Evolutionary conservation across 2,888 invertebrate species (phyloP), one percentile per base, ranked within the genome.

Genomic region (Epiblema foenella): DNA sequence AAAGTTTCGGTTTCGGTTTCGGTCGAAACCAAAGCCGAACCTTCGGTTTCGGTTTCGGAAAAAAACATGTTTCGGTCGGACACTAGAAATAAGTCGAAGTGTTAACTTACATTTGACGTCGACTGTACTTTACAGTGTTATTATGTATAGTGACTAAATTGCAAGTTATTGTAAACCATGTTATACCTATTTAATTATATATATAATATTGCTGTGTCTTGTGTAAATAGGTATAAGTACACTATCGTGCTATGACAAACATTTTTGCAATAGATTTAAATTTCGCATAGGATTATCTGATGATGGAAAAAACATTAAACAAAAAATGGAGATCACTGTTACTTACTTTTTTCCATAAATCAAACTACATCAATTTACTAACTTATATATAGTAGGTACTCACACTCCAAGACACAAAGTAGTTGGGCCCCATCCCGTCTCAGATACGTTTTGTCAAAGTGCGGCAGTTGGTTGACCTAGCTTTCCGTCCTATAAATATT

Each of bases 71-170:
- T n/a, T n/a, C n/a, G n/a, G n/a, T n/a, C n/a, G n/a, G n/a, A n/a
- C n/a, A n/a, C n/a, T n/a, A n/a, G n/a, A n/a, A n/a, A n/a, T n/a
- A n/a, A n/a, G 33, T 33, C 5, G 0, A 33, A 33, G 8, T 33
- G 33, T 33, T 33, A 33, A 33, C 33, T 33, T 33, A 33, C 33
- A 33, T 33, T 33, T 33, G 33, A 33, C 33, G 33, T 33, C 7
- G 33, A 33, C 33, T 33, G 5, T 33, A 39, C 15, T 17, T 12
- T 60, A 39, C 29, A 29, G 10, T 37, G 52, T 42, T 20, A n/a
- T 70, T n/a, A 4, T 70, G 60, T 62, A 54, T 57, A 56, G 60
- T 71, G 66, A 67, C 71, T 71, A 71, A 71, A 71, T 39, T 46
- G 60, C 24, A 60, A 46, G 60, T 57, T 57, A 11, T 57, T 37